Base-by-base conservation (phyloP, 2,797 vertebrate genomes). In the Knipowitschia caucasica region DNA sequence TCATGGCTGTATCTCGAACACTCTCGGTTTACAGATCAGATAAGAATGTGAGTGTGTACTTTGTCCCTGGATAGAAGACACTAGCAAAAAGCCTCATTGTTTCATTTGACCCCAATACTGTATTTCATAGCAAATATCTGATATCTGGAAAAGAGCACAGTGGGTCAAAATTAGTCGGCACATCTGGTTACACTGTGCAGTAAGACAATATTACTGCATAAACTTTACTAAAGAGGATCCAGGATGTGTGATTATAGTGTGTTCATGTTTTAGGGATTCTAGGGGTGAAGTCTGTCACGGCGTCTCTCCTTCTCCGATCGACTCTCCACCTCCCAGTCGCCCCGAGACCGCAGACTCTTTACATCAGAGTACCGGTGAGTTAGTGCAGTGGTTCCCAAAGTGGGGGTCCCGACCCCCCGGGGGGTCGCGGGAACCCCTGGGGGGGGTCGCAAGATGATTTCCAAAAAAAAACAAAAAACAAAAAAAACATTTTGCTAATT, bases 361-460 rank as follows among this genome's bases (percentile, higher is more conserved):
- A 0, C n/a, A 54, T 18, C 89, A 88, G 26, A 78, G 86, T 23
- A 64, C 90, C 1, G 24, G 94, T 96, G 87, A 71, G 91, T 60
- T n/a, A n/a, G n/a, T n/a, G n/a, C n/a, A n/a, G n/a, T n/a, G n/a
- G n/a, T n/a, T n/a, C n/a, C n/a, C n/a, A n/a, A n/a, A n/a, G n/a
- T n/a, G n/a, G n/a, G n/a, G n/a, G n/a, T n/a, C n/a, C n/a, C n/a
- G n/a, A n/a, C n/a, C n/a, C n/a, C n/a, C n/a, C n/a, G n/a, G n/a
- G n/a, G n/a, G n/a, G n/a, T n/a, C n/a, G n/a, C n/a, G n/a, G n/a
- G n/a, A n/a, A n/a, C n/a, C n/a, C n/a, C n/a, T n/a, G n/a, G n/a
- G n/a, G n/a, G n/a, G n/a, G n/a, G n/a, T n/a, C n/a, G n/a, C n/a
- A n/a, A n/a, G n/a, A n/a, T n/a, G n/a, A n/a, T n/a, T n/a, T n/a